Conservation (phyloP, 2,888 invertebrate genomes). For the Scelioninae gen. 1 region DNA sequence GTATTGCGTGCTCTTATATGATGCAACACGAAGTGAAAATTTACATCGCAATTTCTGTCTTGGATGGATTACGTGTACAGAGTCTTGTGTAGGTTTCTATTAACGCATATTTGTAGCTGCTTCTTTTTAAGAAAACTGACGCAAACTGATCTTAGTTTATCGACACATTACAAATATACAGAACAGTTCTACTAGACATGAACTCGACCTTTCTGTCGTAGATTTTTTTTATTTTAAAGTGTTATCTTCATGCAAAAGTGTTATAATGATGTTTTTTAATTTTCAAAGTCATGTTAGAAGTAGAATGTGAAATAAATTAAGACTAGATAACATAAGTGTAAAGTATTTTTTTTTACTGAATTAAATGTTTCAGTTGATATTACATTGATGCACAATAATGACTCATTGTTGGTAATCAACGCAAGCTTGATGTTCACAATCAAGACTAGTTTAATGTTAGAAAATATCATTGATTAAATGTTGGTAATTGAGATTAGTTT, state of each 20-base stretch:
- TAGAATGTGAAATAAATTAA: too few relatives aligned
- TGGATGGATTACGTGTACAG: constrained; percentile 37
- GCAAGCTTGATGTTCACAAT: constrained; percentile 15
- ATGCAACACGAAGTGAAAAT: constrained; percentile 55
- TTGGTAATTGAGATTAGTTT: constrained; percentile 2
- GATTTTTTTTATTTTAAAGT: too few relatives aligned
- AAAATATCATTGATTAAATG: constrained; percentile 5
- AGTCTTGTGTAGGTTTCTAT: constrained; percentile 24
- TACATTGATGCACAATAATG: constrained; percentile 1
- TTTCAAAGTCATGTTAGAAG: too few relatives aligned
- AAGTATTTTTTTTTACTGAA: not conserved
- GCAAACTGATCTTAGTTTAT: constrained; percentile 47
- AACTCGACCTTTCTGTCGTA: constrained; percentile 22
- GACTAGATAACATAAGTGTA: not conserved
- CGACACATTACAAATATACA: constrained; percentile 37
- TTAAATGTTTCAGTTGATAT: too few relatives aligned
- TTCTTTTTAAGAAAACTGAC: constrained; percentile 46
- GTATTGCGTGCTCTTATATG: constrained; percentile 46
- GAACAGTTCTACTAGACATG: too few relatives aligned
- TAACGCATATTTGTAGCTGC: constrained; percentile 33
- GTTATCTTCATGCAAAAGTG: not conserved
- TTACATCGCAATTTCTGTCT: constrained; percentile 47
- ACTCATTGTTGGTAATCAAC: constrained; percentile 11
- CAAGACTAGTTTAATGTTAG: constrained; percentile 16
- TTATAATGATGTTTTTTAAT: not conserved